A percentile compares a stretch with the other conserved stretches of the same genome.
Evolutionary conservation across 2,888 invertebrate genomes (phyloP).

Genomic region (Brassicogethes aeneus): DNA sequence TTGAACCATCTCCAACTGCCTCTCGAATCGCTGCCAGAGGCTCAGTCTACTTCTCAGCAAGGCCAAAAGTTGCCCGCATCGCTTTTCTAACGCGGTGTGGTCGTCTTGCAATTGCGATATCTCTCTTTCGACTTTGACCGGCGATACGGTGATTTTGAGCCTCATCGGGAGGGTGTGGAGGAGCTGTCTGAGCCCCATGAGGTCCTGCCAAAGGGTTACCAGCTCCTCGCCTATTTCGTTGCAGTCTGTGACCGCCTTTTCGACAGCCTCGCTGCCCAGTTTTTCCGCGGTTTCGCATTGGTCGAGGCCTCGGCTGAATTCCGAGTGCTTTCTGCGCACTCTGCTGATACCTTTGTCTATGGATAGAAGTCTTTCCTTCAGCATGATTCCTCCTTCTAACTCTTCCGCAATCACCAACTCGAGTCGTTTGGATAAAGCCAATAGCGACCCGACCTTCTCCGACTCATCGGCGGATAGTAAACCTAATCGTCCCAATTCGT

Average conservation of each 20-base stretch:
- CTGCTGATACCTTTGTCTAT: conserved; percentile 64
- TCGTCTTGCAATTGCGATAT: conserved; percentile 67
- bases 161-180: conserved; percentile 70
- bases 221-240: conserved; percentile 62
- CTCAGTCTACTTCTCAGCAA: conserved; percentile 56
- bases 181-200: conserved; percentile 64
- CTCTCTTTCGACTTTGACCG: conserved; percentile 57
- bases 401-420: conserved; percentile 69
- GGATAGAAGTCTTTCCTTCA: conserved; percentile 66
- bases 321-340: conserved; percentile 59
- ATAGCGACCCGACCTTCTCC: conserved; percentile 63
- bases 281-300: conserved; percentile 66
- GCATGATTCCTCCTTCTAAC: conserved; percentile 60
- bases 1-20: conserved; percentile 69
- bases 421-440: conserved; percentile 61
- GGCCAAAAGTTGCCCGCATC: conserved; percentile 58
- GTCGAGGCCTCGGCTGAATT: conserved; percentile 53
- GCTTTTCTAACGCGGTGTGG: conserved; percentile 62
- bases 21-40: conserved; percentile 70
- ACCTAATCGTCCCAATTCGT: conserved; percentile 68
- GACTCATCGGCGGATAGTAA: conserved; percentile 65
- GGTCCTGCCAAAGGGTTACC: conserved; percentile 65
- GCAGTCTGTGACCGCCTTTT: conserved; percentile 66
- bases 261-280: conserved; percentile 67
- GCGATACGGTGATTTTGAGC: conserved; percentile 67